Conservation (phyloP, 2,888 invertebrate species). For the Megastigmus dorsalis region DNA sequence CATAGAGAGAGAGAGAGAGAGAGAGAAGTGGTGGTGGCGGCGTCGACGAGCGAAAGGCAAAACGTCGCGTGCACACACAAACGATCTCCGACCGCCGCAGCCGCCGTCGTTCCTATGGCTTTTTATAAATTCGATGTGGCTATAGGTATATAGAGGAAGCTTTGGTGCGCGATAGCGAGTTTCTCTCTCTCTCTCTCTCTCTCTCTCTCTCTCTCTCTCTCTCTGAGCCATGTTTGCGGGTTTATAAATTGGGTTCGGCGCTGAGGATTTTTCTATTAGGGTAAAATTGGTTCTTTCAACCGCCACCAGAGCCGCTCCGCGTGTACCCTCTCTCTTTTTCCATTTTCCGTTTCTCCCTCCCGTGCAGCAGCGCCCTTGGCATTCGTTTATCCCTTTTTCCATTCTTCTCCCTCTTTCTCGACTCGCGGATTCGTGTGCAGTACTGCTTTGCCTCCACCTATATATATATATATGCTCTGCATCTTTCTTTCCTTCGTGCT, state of each 20-base stretch:
- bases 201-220: too few species aligned
- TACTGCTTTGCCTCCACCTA: too few species aligned
- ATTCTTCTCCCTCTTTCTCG: conserved; percentile 41
- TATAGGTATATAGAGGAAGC: background rate
- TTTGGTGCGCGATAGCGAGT: background rate
- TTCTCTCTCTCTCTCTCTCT: too few species aligned
- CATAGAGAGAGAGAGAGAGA: conserved; percentile 16
- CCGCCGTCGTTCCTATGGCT: conserved; percentile 41
- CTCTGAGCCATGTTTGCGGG: conserved; percentile 75
- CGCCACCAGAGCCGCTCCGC: conserved; percentile 69
- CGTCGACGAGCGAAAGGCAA: conserved; percentile 24
- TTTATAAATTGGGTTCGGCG: conserved; percentile 74
- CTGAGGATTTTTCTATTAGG: conserved; percentile 75
- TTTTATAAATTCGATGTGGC: conserved; percentile 43
- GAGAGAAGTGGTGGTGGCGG: conserved; percentile 44
- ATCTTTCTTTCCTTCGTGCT: conserved; percentile 25
- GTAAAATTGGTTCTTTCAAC: conserved; percentile 75
- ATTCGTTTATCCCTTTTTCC: conserved; percentile 56
- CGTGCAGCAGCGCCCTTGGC: conserved; percentile 36
- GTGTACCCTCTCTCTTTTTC: conserved; percentile 51
- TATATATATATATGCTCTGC: too few species aligned
- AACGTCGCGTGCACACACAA: conserved; percentile 32
- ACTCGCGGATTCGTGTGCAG: background rate
- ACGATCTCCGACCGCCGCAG: conserved; percentile 42
- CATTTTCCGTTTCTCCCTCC: conserved; percentile 51